A percentile compares a stretch with the other conserved stretches of the same genome.
These are phyloP conservation scores for Drosophila eohydei DNA, from an alignment of 2,888 invertebrate species.

Conservation along the genomic window DNA sequence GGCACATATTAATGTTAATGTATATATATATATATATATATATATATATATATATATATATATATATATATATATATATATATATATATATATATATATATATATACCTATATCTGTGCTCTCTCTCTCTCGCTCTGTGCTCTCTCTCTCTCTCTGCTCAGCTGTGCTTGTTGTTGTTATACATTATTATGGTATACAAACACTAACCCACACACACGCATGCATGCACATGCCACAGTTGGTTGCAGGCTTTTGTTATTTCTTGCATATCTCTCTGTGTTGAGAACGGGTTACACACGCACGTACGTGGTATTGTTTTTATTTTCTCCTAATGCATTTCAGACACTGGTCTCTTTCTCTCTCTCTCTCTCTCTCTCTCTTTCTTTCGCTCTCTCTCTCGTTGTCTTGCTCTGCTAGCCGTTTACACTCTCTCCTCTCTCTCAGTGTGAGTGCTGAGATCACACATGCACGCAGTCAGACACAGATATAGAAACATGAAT, in stretches of 20 bases:
- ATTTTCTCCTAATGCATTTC: too few relatives aligned
- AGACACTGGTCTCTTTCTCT: not conserved
- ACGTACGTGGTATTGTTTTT: slow-evolving; percentile 23
- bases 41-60: not conserved
- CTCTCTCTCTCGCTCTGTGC: too few relatives aligned
- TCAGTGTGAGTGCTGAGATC: too few relatives aligned
- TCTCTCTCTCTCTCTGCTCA: too few relatives aligned
- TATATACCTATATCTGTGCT: not conserved
- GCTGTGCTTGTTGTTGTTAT: too few relatives aligned
- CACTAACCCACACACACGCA: slow-evolving; percentile 17
- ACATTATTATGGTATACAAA: too few relatives aligned
- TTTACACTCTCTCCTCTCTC: too few relatives aligned
- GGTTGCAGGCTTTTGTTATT: slow-evolving; percentile 40
- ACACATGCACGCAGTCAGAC: too few relatives aligned
- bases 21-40: not conserved
- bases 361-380: not conserved
- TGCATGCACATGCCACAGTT: slow-evolving; percentile 49
- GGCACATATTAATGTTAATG: too few relatives aligned
- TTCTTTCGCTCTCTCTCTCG: not conserved
- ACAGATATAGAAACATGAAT: too few relatives aligned
- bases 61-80: not conserved
- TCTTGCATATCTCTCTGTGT: slow-evolving; percentile 13
- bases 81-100: not conserved
- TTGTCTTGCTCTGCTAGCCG: too few relatives aligned
- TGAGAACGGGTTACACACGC: slow-evolving; percentile 14